Conservation (phyloP, 2,113 vertebrate genomes). For the Podilymbus podiceps region DNA sequence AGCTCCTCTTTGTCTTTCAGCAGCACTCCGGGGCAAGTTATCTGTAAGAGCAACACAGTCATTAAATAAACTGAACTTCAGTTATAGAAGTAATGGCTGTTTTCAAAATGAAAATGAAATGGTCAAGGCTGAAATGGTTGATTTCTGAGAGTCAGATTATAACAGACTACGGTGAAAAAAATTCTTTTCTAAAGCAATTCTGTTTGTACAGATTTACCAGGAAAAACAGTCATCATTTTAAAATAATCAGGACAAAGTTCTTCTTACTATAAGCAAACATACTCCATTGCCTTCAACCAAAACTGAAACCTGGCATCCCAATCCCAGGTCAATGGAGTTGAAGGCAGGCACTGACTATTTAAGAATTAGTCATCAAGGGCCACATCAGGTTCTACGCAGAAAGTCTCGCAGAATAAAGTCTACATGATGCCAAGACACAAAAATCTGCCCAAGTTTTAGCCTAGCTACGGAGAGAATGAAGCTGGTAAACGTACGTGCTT, state of each 20-base stretch:
- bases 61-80: conserved; percentile 18
- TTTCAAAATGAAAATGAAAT: conserved; percentile 41
- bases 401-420: neutral
- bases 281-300: neutral
- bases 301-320: neutral
- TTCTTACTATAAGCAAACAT: neutral
- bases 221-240: neutral
- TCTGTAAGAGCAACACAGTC: conserved; percentile 71
- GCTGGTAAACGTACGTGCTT: neutral
- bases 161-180: neutral
- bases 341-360: neutral
- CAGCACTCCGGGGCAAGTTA: conserved; percentile 87
- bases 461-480: neutral
- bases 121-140: conserved; percentile 9
- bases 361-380: neutral
- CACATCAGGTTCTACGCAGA: neutral
- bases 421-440: neutral
- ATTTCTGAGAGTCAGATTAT: neutral
- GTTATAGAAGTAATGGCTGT: neutral
- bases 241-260: neutral
- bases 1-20: conserved; percentile 81
- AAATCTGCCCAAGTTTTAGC: neutral
- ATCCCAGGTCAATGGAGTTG: neutral
- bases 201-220: neutral
- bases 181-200: neutral